Conservation (phyloP, 1,140 invertebrate species). For the Adoxophyes honmai region DNA sequence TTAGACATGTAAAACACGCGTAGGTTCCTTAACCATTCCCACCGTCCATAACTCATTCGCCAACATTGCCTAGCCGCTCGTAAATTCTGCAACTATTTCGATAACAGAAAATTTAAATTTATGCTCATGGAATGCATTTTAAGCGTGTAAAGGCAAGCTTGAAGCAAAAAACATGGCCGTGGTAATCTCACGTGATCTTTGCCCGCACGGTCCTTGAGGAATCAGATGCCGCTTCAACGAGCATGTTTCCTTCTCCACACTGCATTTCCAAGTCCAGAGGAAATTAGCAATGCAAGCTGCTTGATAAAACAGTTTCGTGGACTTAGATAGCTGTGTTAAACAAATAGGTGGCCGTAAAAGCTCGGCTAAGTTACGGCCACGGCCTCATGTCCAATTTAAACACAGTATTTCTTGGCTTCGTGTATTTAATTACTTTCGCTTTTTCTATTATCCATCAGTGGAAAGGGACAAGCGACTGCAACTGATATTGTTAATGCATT, state of each 20-base stretch:
- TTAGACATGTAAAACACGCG: constrained; percentile 20
- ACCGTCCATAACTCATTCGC: constrained; percentile 42
- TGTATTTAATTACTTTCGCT: too few relatives aligned
- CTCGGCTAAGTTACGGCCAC: too few relatives aligned
- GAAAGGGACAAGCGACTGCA: constrained; percentile 32
- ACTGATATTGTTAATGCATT: constrained; percentile 47
- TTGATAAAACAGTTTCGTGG: constrained; percentile 12
- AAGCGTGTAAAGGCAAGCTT: constrained; percentile 47
- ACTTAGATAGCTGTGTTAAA: neutral
- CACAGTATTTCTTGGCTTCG: too few relatives aligned
- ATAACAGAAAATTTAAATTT: constrained; percentile 67
- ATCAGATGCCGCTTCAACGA: constrained; percentile 25
- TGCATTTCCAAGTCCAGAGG: constrained; percentile 3
- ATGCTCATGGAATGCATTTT: constrained; percentile 56
- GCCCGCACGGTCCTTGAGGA: neutral
- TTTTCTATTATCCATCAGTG: constrained; percentile 11
- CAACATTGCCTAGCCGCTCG: constrained; percentile 43
- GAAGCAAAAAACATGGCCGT: constrained; percentile 46
- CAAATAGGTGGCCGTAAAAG: neutral
- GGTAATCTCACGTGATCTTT: constrained; percentile 62
- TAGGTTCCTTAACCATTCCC: constrained; percentile 16
- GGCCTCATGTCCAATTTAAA: too few relatives aligned
- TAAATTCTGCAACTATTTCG: constrained; percentile 66
- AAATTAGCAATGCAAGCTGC: constrained; percentile 7
- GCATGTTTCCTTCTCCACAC: constrained; percentile 12